phyloP scores from a whole-genome alignment of 2,888 invertebrate species.

The Ceramica pisi region DNA sequence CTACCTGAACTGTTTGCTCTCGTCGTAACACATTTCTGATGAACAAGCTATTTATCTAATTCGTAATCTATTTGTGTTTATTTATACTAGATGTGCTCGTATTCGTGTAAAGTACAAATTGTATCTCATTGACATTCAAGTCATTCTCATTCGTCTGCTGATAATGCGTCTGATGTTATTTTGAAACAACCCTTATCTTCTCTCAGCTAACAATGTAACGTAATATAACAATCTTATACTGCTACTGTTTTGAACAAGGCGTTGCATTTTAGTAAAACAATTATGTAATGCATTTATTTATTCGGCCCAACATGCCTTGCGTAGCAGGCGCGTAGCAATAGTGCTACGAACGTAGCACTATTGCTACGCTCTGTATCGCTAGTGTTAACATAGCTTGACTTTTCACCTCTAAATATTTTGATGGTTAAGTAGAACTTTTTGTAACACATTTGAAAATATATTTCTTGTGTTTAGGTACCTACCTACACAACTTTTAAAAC shows the following conservation, averaged over 20 bases:
- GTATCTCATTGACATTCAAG: conserved; percentile 64
- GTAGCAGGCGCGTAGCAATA: conserved; percentile 27
- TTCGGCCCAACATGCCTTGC: conserved; percentile 2
- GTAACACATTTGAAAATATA: neutral
- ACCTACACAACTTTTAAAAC: neutral
- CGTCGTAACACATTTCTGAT: conserved; percentile 64
- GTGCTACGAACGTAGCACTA: conserved; percentile 49
- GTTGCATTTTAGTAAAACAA: conserved; percentile 16
- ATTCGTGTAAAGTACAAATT: conserved; percentile 43
- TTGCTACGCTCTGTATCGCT: neutral
- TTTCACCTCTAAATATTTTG: neutral
- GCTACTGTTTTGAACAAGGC: conserved; percentile 29
- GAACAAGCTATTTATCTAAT: conserved; percentile 59
- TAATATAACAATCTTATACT: conserved; percentile 53
- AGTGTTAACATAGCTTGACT: neutral
- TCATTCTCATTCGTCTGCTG: conserved; percentile 60
- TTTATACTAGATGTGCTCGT: conserved; percentile 44
- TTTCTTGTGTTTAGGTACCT: neutral
- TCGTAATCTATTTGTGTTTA: conserved; percentile 56
- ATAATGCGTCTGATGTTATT: conserved; percentile 65
- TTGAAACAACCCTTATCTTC: conserved; percentile 61
- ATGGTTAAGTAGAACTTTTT: neutral
- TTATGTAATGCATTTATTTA: conserved; percentile 6
- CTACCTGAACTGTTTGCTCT: conserved; percentile 72
- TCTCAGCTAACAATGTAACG: conserved; percentile 56